Conservation (phyloP, 2,888 invertebrate species). For the Sinopyrophorus schimmeli region DNA sequence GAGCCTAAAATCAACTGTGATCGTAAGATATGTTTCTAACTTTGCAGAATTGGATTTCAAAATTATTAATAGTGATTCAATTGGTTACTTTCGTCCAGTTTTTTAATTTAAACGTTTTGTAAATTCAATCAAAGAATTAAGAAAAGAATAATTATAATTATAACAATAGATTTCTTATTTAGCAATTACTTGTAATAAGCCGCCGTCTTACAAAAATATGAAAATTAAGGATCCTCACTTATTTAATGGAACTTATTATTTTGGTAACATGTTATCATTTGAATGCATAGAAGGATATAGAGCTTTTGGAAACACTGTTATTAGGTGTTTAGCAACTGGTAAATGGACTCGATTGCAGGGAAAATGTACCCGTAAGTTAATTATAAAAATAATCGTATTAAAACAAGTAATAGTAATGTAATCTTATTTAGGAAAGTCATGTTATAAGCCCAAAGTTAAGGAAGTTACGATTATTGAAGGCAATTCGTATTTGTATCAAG, state of each 20-base stretch:
- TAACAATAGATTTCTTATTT: slow-evolving; percentile 7
- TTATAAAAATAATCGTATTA: too few species aligned
- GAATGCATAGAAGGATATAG: slow-evolving; percentile 57
- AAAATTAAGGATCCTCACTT: slow-evolving; percentile 38
- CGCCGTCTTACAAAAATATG: slow-evolving; percentile 50
- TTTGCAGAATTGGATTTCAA: background rate
- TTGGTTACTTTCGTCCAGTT: too few species aligned
- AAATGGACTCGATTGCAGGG: slow-evolving; percentile 59
- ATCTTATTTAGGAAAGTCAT: slow-evolving; percentile 55
- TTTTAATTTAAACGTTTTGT: too few species aligned
- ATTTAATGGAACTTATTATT: slow-evolving; percentile 41
- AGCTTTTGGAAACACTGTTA: slow-evolving; percentile 53
- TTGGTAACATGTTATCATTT: slow-evolving; percentile 55
- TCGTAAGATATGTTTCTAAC: slow-evolving; percentile 45
- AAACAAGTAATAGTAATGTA: slow-evolving; percentile 11
- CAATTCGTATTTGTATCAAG: slow-evolving; percentile 57
- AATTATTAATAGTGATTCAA: background rate
- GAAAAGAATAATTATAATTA: too few species aligned
- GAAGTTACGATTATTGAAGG: slow-evolving; percentile 53
- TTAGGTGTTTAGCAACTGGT: slow-evolving; percentile 56
- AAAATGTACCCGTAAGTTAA: slow-evolving; percentile 57
- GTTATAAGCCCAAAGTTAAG: slow-evolving; percentile 56
- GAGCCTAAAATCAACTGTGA: slow-evolving; percentile 53
- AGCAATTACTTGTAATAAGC: slow-evolving; percentile 36
- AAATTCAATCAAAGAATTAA: too few species aligned